Percentiles rank a stretch among this genome's conserved stretches.
Evolutionary conservation across 1,140 invertebrate genomes (phyloP).

Genomic region (Chrysomallon squamiferum): DNA sequence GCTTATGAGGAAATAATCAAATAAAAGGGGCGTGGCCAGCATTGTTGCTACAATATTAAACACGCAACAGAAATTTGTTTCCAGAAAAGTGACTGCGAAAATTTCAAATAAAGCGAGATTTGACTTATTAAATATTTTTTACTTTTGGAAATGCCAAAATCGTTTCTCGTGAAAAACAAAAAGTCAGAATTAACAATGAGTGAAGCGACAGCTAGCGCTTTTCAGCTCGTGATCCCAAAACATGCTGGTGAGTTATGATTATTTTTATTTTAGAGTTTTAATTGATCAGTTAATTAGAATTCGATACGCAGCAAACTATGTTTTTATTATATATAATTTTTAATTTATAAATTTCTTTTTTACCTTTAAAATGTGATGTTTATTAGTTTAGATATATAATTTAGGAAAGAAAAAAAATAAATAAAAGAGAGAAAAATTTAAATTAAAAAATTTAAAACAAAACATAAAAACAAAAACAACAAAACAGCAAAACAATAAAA

Average conservation of each 20-base stretch:
- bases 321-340: too few species aligned
- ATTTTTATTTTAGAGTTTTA: too few species aligned
- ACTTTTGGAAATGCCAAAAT: background rate
- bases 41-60: background rate
- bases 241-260: background rate
- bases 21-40: background rate
- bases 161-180: background rate
- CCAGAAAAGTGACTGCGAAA: background rate
- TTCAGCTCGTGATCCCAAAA: background rate
- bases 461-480: too few species aligned
- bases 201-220: background rate
- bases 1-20: background rate
- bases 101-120: background rate
- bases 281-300: too few species aligned
- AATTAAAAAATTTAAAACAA: too few species aligned
- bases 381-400: too few species aligned
- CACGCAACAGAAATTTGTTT: background rate
- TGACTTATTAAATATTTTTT: background rate
- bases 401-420: too few species aligned
- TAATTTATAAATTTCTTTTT: too few species aligned
- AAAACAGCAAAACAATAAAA: too few species aligned
- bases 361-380: too few species aligned
- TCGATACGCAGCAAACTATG: too few species aligned
- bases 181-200: background rate
- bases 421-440: too few species aligned